These are phyloP conservation scores for Steinernema scapterisci DNA, from an alignment of 2,888 invertebrate species.

Conservation along the genomic window DNA sequence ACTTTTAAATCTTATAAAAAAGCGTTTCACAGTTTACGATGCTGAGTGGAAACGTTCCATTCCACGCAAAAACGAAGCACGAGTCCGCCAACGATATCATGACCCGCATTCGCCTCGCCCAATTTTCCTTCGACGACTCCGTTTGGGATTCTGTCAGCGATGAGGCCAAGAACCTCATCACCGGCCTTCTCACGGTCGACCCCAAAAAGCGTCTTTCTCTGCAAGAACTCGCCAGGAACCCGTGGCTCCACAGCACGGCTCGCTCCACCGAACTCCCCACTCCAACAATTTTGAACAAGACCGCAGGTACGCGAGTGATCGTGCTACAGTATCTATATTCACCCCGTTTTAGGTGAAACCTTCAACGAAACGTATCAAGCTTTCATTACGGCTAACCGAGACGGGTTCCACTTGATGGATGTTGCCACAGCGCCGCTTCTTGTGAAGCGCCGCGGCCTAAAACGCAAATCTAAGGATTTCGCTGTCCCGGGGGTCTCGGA, in stretches of 20 bases:
- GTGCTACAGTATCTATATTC: background rate
- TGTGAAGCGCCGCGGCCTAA: slow-evolving; percentile 58
- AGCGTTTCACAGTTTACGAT: slow-evolving; percentile 76
- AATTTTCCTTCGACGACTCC: slow-evolving; percentile 76
- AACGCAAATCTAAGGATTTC: slow-evolving; percentile 38
- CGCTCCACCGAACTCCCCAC: slow-evolving; percentile 66
- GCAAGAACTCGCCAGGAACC: slow-evolving; percentile 74
- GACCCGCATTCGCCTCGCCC: slow-evolving; percentile 80
- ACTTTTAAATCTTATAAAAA: too few species aligned
- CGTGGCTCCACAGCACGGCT: slow-evolving; percentile 73
- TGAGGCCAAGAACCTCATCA: slow-evolving; percentile 79
- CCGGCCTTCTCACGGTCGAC: slow-evolving; percentile 80
- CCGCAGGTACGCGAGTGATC: slow-evolving; percentile 52
- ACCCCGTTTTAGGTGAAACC: slow-evolving; percentile 53
- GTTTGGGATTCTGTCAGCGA: slow-evolving; percentile 79
- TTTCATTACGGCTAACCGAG: slow-evolving; percentile 76
- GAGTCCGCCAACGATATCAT: slow-evolving; percentile 79
- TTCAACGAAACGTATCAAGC: slow-evolving; percentile 76
- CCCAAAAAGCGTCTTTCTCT: slow-evolving; percentile 78
- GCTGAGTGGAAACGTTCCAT: slow-evolving; percentile 86
- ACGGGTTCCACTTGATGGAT: slow-evolving; percentile 78
- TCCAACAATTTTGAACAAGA: slow-evolving; percentile 61
- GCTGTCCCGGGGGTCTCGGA: background rate
- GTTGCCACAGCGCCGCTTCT: slow-evolving; percentile 76
- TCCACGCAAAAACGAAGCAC: slow-evolving; percentile 76